Evolutionary conservation across 2,113 vertebrate genomes (phyloP), one percentile per base, ranked within the genome.

Genomic region (Sander vitreus): DNA sequence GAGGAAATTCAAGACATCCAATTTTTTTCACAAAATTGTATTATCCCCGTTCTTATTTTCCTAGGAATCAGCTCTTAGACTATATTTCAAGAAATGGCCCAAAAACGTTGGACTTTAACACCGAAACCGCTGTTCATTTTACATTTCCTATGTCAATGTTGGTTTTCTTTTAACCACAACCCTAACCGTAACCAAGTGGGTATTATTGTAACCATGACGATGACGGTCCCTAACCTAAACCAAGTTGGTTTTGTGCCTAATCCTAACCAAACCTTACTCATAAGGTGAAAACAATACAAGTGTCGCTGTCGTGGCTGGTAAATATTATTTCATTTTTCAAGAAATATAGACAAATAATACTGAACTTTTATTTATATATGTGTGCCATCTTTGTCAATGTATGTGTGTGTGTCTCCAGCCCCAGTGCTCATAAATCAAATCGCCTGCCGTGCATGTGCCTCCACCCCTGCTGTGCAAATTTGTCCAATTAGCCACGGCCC

Each of bases 401-500:
- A 5, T 78, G 83, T 19, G 48, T 81, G 73, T 54, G 6, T 78
- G 68, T 92, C 72, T 79, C 74, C 78, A 82, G 85, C 78, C 90
- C 30, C 80, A 6, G 73, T 90, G 93, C 92, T 84, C 93, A 95
- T 97, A 95, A 95, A 98, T 97, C 96, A 97, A 90, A 88, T 64
- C 90, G 92, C 94, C 93, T 86, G 95, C 94, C 74, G 90, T 85
- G 94, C 95, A 80, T 88, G 95, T 72, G 93, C 95, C 95, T 94
- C 92, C 93, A 93, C 94, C 95, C 97, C 97, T 93, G 97, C 97
- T 97, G 97, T 95, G 97, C 96, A 96, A 97, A 99, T 99, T 98
- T 98, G 97, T 97, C 96, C 97, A 97, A 99, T 99, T 99, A 98
- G 97, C 95, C 95, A 98, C 93, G 94, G 97, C 94, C 96, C 96